Percentiles rank a stretch among this genome's conserved stretches.
phyloP scores from a whole-genome alignment of 1,140 invertebrate species.

The Chionoecetes opilio region DNA sequence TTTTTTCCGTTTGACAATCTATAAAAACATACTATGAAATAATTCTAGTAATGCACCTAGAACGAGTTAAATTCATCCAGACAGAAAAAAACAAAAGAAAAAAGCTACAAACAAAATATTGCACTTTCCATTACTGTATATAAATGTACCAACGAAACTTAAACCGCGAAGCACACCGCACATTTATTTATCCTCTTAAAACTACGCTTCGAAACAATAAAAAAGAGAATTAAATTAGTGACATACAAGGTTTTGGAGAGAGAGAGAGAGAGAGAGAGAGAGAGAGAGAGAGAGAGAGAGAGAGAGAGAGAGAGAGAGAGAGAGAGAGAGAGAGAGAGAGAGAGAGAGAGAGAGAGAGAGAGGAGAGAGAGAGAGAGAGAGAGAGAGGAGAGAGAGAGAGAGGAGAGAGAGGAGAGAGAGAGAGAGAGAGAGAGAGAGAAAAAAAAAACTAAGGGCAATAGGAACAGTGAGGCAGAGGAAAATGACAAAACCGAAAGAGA shows the following conservation, averaged over 20 bases:
- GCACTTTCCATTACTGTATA: not conserved
- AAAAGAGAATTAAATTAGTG: not conserved
- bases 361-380: too few species aligned
- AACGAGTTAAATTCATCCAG: not conserved
- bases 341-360: too few species aligned
- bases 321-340: too few species aligned
- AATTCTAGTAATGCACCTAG: not conserved
- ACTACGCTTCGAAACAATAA: not conserved
- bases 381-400: too few species aligned
- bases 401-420: too few species aligned
- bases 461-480: not conserved
- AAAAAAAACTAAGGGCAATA: not conserved
- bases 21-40: not conserved
- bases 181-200: not conserved
- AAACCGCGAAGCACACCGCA: not conserved
- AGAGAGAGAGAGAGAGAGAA: too few species aligned
- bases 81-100: not conserved
- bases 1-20: not conserved
- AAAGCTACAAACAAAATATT: not conserved
- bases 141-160: not conserved
- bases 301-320: too few species aligned
- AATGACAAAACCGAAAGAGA: slow-evolving; percentile 2
- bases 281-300: too few species aligned
- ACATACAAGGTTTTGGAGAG: too few species aligned
- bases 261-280: too few species aligned